Evolutionary conservation across 1,140 invertebrate genomes (phyloP).

Genomic region (Neomicropteryx cornuta): DNA sequence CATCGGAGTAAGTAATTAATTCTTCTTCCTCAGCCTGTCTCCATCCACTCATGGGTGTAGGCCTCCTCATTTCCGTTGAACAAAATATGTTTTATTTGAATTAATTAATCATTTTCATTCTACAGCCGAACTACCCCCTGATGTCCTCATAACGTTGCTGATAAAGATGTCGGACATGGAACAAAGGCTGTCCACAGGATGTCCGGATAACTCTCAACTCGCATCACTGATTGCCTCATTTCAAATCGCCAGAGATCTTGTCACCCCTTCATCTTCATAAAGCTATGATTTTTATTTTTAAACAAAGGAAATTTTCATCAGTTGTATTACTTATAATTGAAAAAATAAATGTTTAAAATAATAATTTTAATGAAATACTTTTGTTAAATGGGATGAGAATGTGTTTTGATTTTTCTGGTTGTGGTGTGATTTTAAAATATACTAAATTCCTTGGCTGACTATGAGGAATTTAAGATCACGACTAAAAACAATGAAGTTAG

Average conservation of each 20-base stretch:
- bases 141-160: constrained; percentile 60
- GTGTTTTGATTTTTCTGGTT: too few species aligned
- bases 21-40: constrained; percentile 9
- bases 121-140: constrained; percentile 72
- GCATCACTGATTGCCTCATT: constrained; percentile 71
- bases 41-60: not conserved
- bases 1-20: constrained; percentile 64
- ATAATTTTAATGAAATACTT: too few species aligned
- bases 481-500: too few species aligned
- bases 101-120: constrained; percentile 18
- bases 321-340: too few species aligned
- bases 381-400: too few species aligned
- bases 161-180: constrained; percentile 78
- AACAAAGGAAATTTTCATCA: too few species aligned
- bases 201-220: constrained; percentile 77
- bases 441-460: too few species aligned
- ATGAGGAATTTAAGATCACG: too few species aligned
- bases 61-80: not conserved
- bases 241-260: constrained; percentile 52
- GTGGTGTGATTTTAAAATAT: too few species aligned
- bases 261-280: too few species aligned
- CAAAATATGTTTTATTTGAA: not conserved
- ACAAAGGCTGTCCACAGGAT: constrained; percentile 61
- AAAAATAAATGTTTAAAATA: too few species aligned
- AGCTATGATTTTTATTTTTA: too few species aligned